These are phyloP conservation scores for Anguilla marmorata DNA, from an alignment of 2,797 vertebrate genomes.

Conservation along the genomic window DNA sequence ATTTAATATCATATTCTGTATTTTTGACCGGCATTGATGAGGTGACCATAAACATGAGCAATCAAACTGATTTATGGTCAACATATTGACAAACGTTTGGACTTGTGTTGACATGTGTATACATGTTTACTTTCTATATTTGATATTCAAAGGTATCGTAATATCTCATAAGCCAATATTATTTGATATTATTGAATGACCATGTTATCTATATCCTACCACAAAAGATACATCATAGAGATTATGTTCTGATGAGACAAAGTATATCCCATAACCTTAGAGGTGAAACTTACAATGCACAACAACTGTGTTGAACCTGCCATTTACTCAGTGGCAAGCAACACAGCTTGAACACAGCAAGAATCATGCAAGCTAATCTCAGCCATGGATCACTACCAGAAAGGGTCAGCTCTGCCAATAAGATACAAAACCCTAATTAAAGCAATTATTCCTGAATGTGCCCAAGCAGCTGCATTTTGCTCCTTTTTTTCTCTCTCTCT, in stretches of 20 bases:
- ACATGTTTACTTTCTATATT: background rate
- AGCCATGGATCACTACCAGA: background rate
- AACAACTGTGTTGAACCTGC: background rate
- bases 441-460: slow-evolving; percentile 9
- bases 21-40: background rate
- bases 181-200: background rate
- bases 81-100: background rate
- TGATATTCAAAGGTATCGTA: background rate
- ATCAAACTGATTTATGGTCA: background rate
- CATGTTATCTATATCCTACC: background rate
- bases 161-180: no score
- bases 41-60: background rate
- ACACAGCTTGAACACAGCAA: background rate
- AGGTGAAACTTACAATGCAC: background rate
- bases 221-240: background rate
- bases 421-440: slow-evolving; percentile 26
- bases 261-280: background rate
- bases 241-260: background rate
- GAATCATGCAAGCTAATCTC: background rate
- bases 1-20: background rate
- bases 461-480: background rate
- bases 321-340: background rate
- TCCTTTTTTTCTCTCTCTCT: background rate
- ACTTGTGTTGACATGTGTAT: background rate
- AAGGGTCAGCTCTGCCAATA: slow-evolving; percentile 9